Base-by-base conservation (phyloP, 1,140 invertebrate species). In the Ladona fulva region DNA sequence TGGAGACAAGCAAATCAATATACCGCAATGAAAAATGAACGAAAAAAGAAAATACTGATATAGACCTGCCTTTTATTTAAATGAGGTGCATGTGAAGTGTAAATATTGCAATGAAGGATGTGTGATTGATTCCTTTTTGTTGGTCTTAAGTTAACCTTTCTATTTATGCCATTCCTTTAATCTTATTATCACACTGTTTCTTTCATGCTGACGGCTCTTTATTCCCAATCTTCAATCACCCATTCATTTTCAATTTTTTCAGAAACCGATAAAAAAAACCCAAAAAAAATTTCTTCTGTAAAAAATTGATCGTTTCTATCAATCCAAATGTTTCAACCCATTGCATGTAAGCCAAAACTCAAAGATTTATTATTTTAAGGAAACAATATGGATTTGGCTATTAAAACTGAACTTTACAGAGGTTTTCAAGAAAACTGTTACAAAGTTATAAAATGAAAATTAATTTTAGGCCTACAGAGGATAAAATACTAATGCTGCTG, bases 191-290 rank as follows among this genome's bases (percentile, higher is more conserved):
- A 66, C 5, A 66, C 29, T 37, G 29, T 66, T 66, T 66, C 52
- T 66, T 66, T 66, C 52, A 66, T 66, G 52, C 52, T 66, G n/a
- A 66, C 52, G 14, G 52, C 52, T 66, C 52, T 66, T 66, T 66
- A 66, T 66, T 66, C 52, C 8, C 29, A 66, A 3, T 12, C 52
- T 66, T 66, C 52, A 66, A 66, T 66, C 52, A 19, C 52, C 52
- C 52, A 66, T 12, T 66, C 3, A 66, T 66, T 16, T 66, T 66
- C 29, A 37, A 37, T 37, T 37, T 37, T 37, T 37, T 37, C 8
- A n/a, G n/a, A 5, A 37, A 37, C 29, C 8, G 29, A 37, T 37
- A 37, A 8, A 37, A n/a, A n/a, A 37, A 37, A 37, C 29, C 29
- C 8, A 37, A 37, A 37, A 37, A 37, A 37, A 37, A 37, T 5